Base-by-base conservation (phyloP, 2,797 vertebrate genomes). In the Gymnoscopelus microlampas region DNA sequence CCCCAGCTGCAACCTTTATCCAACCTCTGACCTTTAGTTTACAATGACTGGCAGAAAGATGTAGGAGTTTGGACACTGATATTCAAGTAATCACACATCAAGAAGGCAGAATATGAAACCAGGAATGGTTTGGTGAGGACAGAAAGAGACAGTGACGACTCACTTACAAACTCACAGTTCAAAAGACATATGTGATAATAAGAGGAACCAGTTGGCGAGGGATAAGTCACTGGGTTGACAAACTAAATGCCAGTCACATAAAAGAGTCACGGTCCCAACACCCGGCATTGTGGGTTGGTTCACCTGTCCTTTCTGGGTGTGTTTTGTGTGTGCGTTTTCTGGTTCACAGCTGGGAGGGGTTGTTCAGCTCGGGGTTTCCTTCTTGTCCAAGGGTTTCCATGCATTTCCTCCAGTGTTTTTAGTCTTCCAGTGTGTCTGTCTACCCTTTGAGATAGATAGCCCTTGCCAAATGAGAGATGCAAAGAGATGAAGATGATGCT, bases 61-160 rank as follows among this genome's bases (percentile, higher is more conserved):
- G 74, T 54, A 81, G 81, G 72, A 74, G 79, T 87, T 80, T 77
- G 32, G 85, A 79, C 72, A 35, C 73, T 82, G 77, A 84, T 85
- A 80, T 92, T 93, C 88, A 91, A 92, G 90, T 91, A 91, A 85
- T 88, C 80, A 79, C 88, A 88, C 76, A 78, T 82, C 73, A 68
- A 85, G 80, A 68, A 65, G 72, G 71, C 77, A 76, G 81, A 83
- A 84, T 67, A 78, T 75, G 73, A 85, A 84, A 84, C 60, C 54
- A 70, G 85, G 77, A 79, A 76, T 60, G 68, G 70, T 70, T 61
- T 39, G 55, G 59, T 13, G 35, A 80, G 66, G 75, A 71, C 58
- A 74, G 67, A 65, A 26, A 47, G 58, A 48, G 59, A 84, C 77
- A 51, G 70, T 68, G 66, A 83, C 69, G 64, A 75, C 62, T 76